phyloP scores from a whole-genome alignment of 2,797 vertebrate genomes.

The Pseudochromis fuscus region DNA sequence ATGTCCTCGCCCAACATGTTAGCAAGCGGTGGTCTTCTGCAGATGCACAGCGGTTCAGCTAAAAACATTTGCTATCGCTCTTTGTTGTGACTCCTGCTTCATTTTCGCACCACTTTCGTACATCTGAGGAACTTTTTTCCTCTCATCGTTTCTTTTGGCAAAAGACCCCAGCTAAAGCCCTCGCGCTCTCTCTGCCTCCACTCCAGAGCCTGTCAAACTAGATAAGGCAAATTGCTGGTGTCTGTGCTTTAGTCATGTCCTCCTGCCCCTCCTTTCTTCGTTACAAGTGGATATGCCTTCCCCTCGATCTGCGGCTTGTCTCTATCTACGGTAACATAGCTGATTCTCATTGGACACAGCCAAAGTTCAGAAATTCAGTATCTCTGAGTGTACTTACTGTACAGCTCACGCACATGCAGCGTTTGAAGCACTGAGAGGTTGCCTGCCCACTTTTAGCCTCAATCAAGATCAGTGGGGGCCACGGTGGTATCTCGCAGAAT shows the following conservation, averaged over 20 bases:
- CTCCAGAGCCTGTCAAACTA: constrained; percentile 72
- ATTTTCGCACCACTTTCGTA: constrained; percentile 63
- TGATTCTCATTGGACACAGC: constrained; percentile 63
- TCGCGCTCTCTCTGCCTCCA: constrained; percentile 45
- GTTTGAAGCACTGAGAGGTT: constrained; percentile 58
- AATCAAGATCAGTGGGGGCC: constrained; percentile 59
- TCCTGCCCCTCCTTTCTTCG: constrained; percentile 64
- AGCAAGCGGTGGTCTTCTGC: constrained; percentile 58
- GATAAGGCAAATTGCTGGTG: constrained; percentile 82
- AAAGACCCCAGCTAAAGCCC: constrained; percentile 51
- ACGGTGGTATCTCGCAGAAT: constrained; percentile 58
- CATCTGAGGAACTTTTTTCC: constrained; percentile 70
- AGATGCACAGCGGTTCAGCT: constrained; percentile 56
- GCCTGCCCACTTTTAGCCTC: constrained; percentile 62
- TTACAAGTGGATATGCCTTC: constrained; percentile 74
- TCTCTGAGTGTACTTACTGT: constrained; percentile 51
- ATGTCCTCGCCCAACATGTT: constrained; percentile 76
- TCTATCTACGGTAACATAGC: constrained; percentile 64
- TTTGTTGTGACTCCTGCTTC: constrained; percentile 65
- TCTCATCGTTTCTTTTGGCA: constrained; percentile 66
- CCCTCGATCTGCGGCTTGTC: constrained; percentile 66
- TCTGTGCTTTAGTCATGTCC: constrained; percentile 76
- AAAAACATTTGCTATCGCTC: constrained; percentile 63
- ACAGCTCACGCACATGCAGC: constrained; percentile 38
- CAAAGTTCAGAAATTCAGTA: constrained; percentile 54